phyloP scores from a whole-genome alignment of 2,888 invertebrate genomes.

The Spicauda simplicius region DNA sequence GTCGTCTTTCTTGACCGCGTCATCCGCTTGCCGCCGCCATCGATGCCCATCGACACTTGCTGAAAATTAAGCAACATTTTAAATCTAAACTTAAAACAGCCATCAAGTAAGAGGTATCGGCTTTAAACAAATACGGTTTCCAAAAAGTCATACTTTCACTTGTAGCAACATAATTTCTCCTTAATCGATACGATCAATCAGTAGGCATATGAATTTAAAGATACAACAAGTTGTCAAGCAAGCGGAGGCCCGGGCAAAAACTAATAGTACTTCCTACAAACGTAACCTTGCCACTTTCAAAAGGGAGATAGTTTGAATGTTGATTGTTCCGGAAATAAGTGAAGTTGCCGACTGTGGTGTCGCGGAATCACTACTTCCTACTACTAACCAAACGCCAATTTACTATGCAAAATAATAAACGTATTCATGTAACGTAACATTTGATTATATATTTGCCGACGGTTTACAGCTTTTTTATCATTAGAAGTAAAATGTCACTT shows the following conservation, averaged over 20 bases:
- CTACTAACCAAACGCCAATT: constrained; percentile 10
- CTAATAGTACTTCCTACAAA: constrained; percentile 25
- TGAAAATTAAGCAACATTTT: constrained; percentile 41
- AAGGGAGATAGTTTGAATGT: constrained; percentile 16
- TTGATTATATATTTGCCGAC: constrained; percentile 42
- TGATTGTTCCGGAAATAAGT: constrained; percentile 16
- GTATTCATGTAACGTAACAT: constrained; percentile 30
- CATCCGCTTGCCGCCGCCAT: constrained; percentile 89
- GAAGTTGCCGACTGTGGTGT: constrained; percentile 4
- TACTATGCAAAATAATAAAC: constrained; percentile 29
- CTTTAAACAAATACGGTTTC: neutral
- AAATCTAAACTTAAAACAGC: too few species aligned
- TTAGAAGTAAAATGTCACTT: constrained; percentile 71
- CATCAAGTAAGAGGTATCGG: neutral
- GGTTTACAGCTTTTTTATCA: constrained; percentile 54
- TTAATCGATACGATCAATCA: neutral
- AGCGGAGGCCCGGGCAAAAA: neutral
- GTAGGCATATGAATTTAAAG: neutral
- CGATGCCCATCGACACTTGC: constrained; percentile 80
- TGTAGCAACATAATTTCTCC: neutral
- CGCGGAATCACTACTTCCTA: constrained; percentile 31
- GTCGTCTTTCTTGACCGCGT: constrained; percentile 91
- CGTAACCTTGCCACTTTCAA: constrained; percentile 26
- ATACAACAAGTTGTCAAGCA: neutral
- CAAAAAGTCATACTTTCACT: neutral